A percentile compares a stretch with the other conserved stretches of the same genome.
These are phyloP conservation scores for Mesocentrotus franciscanus DNA, from an alignment of 53 echinoderm and acorn worm genomes.

Conservation along the genomic window DNA sequence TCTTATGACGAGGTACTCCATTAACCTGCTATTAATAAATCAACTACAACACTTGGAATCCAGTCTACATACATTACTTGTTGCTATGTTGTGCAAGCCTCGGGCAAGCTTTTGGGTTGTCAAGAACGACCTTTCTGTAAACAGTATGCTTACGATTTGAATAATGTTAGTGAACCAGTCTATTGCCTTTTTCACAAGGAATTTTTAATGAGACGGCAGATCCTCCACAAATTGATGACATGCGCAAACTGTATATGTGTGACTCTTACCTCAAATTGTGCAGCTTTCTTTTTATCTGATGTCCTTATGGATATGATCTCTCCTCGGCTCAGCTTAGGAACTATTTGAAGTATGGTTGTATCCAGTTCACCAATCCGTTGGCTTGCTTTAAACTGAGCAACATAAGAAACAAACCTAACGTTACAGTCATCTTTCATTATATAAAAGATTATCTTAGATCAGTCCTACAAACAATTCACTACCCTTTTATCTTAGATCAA, in stretches of 20 bases:
- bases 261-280: constrained; percentile 84
- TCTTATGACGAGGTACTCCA: too few relatives aligned
- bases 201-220: too few relatives aligned
- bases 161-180: too few relatives aligned
- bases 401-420: background rate
- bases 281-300: constrained; percentile 85
- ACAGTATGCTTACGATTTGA: too few relatives aligned
- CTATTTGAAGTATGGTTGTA: constrained; percentile 73
- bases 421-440: background rate
- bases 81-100: too few relatives aligned
- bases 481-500: background rate
- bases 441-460: background rate
- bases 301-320: constrained; percentile 74
- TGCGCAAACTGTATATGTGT: background rate
- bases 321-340: constrained; percentile 72
- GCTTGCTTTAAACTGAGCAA: constrained; percentile 79
- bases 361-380: constrained; percentile 82
- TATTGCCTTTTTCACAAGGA: too few relatives aligned
- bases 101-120: too few relatives aligned
- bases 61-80: too few relatives aligned
- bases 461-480: background rate
- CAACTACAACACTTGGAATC: too few relatives aligned
- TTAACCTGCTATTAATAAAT: too few relatives aligned
- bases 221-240: too few relatives aligned
- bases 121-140: too few relatives aligned